Conservation (phyloP, 2,797 vertebrate genomes). For the Hydrolagus colliei region DNA sequence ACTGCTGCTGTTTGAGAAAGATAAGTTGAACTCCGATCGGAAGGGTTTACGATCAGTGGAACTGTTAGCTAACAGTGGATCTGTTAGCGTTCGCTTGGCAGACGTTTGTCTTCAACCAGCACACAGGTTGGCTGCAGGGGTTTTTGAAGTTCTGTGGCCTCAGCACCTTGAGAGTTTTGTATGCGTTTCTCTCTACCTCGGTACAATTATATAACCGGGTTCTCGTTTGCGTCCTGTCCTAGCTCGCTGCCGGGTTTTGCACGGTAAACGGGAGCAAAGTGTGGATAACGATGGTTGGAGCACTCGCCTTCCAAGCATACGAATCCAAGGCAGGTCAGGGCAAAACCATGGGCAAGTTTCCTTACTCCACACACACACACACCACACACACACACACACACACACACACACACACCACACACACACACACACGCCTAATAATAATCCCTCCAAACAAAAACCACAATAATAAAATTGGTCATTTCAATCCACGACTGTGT, state of each 20-base stretch:
- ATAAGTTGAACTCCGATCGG: too few species aligned
- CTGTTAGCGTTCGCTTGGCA: background rate
- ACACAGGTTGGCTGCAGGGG: background rate
- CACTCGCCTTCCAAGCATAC: too few species aligned
- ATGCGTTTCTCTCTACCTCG: background rate
- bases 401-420: too few species aligned
- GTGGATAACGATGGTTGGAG: too few species aligned
- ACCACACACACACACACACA: too few species aligned
- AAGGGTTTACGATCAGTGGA: background rate
- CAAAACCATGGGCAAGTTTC: too few species aligned
- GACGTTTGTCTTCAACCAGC: background rate
- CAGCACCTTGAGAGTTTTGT: background rate
- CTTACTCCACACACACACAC: too few species aligned
- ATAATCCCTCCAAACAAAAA: too few species aligned
- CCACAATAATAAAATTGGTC: too few species aligned
- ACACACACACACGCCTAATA: too few species aligned
- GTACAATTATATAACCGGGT: background rate
- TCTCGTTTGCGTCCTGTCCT: background rate
- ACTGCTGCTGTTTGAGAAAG: background rate
- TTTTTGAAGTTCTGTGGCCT: background rate
- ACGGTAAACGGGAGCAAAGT: background rate
- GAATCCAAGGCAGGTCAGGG: too few species aligned
- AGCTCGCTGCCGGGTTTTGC: background rate
- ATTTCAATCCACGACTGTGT: too few species aligned
- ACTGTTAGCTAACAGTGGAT: background rate